Base-by-base conservation (phyloP, 2,113 vertebrate genomes). In the Neodontobutis hainanensis region DNA sequence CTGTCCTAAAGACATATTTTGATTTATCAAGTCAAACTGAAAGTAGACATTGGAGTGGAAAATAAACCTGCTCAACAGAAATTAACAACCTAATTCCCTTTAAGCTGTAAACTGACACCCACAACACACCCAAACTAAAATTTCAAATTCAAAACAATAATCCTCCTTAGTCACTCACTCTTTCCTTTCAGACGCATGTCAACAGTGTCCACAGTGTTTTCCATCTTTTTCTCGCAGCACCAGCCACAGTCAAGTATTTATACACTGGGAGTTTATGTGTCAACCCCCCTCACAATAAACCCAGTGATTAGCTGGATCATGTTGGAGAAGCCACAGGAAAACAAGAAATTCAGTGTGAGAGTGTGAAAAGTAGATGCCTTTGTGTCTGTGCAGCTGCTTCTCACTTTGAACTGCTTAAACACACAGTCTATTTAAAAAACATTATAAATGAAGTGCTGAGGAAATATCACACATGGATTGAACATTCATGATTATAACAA, bases 141-240 rank as follows among this genome's bases (percentile, higher is more conserved):
- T 83, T 78, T 85, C 78, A 71, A 42, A 87, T 74, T 79, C 85
- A 83, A 80, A 86, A 79, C 68, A 73, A 73, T n/a, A 9, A 11
- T 68, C 57, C 34, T 46, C 50, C 47, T 36, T 46, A 40, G 35
- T 42, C 38, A 19, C 11, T 43, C 56, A n/a, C 5, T 43, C 38
- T 58, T 19, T 38, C 34, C 58, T 67, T 15, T 4, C 68, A 57
- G 16, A 45, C 10, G 46, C n/a, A 46, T 34, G 70, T 70, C 16
- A 85, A 79, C 19, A 27, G 19, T 56, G 71, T 56, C n/a, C 32
- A 35, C 50, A 35, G 65, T 65, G 77, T 78, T 68, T 73, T 51
- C 58, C 55, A 63, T 75, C 60, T 52, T 60, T 16, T 52, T 50
- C 14, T 50, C 38, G 0, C 56, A 45, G 64, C 6, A 35, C 65